Percentiles rank a stretch among this genome's conserved stretches.
Conservation (phyloP, 1,140 invertebrate species). For the Euborellia annulipes region DNA sequence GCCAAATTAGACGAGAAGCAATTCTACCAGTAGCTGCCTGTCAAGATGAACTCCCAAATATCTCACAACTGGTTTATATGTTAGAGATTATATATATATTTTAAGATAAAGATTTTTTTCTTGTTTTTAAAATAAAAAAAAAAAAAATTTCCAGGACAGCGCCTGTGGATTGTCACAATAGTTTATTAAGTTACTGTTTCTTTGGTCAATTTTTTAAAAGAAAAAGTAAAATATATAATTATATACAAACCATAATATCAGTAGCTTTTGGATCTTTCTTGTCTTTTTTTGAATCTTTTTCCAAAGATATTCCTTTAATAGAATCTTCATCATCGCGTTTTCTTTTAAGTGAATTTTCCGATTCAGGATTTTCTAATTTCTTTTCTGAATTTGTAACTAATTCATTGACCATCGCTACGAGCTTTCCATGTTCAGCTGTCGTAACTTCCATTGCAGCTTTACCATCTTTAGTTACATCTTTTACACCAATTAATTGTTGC, state of each 20-base stretch:
- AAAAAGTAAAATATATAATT: too few species aligned
- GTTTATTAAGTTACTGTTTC: too few species aligned
- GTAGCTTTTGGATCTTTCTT: conserved; percentile 35
- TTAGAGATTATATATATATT: too few species aligned
- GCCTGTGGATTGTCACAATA: too few species aligned
- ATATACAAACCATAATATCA: conserved; percentile 52
- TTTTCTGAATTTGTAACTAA: conserved; percentile 27
- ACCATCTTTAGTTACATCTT: conserved; percentile 41
- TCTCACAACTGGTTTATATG: too few species aligned
- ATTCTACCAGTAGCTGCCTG: too few species aligned
- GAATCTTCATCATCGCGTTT: conserved; percentile 15
- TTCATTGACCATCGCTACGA: conserved; percentile 49
- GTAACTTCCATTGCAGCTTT: conserved; percentile 41
- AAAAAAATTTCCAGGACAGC: too few species aligned
- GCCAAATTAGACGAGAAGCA: too few species aligned
- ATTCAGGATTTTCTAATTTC: conserved; percentile 16
- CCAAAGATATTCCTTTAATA: conserved; percentile 5
- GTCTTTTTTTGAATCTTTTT: conserved; percentile 21
- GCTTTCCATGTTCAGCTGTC: conserved; percentile 50
- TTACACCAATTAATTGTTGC: conserved; percentile 66
- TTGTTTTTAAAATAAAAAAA: too few species aligned
- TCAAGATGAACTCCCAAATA: too few species aligned
- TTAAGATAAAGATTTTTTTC: too few species aligned
- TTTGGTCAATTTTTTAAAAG: too few species aligned
- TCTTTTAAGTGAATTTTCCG: not conserved